Percentiles rank a stretch among this genome's conserved stretches.
phyloP scores from a whole-genome alignment of 1,140 invertebrate genomes.

The Papilio polyxenes region DNA sequence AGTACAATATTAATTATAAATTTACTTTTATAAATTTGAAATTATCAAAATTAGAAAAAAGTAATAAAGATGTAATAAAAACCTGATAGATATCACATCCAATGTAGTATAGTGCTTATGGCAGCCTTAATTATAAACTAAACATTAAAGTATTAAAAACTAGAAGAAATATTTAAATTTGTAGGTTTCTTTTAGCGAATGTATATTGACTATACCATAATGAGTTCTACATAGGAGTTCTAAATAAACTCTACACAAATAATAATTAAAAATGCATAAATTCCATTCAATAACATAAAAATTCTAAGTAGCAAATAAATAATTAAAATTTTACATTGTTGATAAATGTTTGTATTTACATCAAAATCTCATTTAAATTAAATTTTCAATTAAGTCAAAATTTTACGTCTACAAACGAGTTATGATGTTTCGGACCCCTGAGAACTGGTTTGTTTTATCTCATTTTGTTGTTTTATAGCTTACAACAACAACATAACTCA shows the following conservation, averaged over 20 bases:
- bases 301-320: not conserved
- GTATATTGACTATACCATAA: not conserved
- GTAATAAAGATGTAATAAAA: not conserved
- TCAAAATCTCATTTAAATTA: not conserved
- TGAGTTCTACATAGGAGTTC: not conserved
- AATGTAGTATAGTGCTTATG: not conserved
- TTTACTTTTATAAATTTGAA: not conserved
- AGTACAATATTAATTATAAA: not conserved
- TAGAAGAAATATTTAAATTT: not conserved
- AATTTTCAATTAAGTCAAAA: not conserved
- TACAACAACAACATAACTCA: no score
- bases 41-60: not conserved
- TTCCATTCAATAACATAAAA: not conserved
- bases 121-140: not conserved
- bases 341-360: not conserved
- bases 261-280: conserved; percentile 8
- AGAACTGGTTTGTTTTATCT: no score
- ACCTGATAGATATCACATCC: not conserved
- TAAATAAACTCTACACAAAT: not conserved
- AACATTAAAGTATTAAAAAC: not conserved
- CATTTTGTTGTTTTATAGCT: no score
- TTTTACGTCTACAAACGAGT: not conserved
- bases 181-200: not conserved
- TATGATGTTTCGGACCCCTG: no score
- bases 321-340: not conserved